Evolutionary conservation across 2,888 invertebrate genomes (phyloP), one percentile per base, ranked within the genome.

Genomic region (Eupeodes luniger): DNA sequence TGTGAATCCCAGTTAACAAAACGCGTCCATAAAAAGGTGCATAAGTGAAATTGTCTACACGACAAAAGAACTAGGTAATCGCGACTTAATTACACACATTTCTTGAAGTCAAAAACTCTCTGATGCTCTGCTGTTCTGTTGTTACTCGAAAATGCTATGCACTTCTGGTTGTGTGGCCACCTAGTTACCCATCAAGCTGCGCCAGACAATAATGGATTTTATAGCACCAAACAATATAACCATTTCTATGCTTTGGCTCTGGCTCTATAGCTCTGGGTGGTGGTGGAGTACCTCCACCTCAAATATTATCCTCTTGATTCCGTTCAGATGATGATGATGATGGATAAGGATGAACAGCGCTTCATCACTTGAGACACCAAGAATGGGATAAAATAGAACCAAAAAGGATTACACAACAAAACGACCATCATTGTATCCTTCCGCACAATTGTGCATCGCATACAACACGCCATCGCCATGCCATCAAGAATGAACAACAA

Each of bases 361-460:
- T 66, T 66, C 66, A 66, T 66, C 66, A 49, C 66, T 66, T 66
- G 66, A 66, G 66, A 66, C 66, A 34, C 66, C 27, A 66, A 47
- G 16, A 66, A 66, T 49, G 14, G 40, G 2, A 47, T 14, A 2
- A 69, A 66, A 69, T 53, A 69, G 62, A 64, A 53, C 12, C 16
- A 76, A 76, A 40, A 70, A 64, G 75, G 64, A 86, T 82, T 74
- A 82, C 78, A 70, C 78, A 75, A 72, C 74, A 82, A 80, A 81
- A 81, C 83, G 70, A 36, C 27, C 74, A 70, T 67, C 85, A 88
- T 88, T 81, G 88, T 88, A 74, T 89, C 79, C 85, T 85, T 85
- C 82, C 89, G 82, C 81, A 82, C 89, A 89, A 79, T 85, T 81
- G 78, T 79, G 89, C 79, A 85, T 66, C 49, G 36, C 55, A 27